A percentile compares a stretch with the other conserved stretches of the same genome.
Evolutionary conservation across 2,888 invertebrate species (phyloP).

Genomic region (Hypomecis punctinalis): DNA sequence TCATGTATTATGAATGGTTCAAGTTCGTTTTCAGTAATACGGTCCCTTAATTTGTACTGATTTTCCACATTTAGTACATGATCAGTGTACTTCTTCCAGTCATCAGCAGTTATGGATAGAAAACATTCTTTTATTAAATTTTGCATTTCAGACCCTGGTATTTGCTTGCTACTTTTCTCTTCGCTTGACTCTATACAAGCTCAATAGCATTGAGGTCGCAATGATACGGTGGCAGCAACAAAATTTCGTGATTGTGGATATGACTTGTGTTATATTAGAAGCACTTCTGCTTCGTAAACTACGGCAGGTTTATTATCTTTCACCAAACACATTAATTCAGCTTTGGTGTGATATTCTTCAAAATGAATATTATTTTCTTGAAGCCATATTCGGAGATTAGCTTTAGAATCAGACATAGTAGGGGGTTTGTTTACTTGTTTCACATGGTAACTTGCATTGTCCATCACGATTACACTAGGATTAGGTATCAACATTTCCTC

Average conservation of each 20-base stretch:
- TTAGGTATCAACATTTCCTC: constrained; percentile 28
- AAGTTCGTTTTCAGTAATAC: constrained; percentile 12
- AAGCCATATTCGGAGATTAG: constrained; percentile 27
- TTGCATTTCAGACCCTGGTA: constrained; percentile 14
- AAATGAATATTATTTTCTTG: constrained; percentile 24
- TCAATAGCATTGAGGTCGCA: constrained; percentile 11
- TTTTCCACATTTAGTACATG: constrained; percentile 22
- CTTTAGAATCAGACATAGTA: constrained; percentile 18
- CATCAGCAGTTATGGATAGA: constrained; percentile 21
- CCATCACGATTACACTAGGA: constrained; percentile 27
- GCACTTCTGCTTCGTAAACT: constrained; percentile 19
- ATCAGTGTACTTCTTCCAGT: constrained; percentile 22
- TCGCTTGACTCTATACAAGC: constrained; percentile 17
- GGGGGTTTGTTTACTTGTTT: constrained; percentile 27
- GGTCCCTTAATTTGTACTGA: constrained; percentile 21
- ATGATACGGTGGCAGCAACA: constrained; percentile 11
- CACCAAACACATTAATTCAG: constrained; percentile 19
- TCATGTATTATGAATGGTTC: constrained; percentile 10
- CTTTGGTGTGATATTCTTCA: constrained; percentile 24
- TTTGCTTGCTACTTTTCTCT: constrained; percentile 21
- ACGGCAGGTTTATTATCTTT: constrained; percentile 16
- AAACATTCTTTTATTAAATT: constrained; percentile 20
- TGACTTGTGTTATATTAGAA: constrained; percentile 15
- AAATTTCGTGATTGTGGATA: constrained; percentile 10
- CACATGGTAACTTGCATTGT: constrained; percentile 28